Percentiles rank a stretch among this genome's conserved stretches.
phyloP scores from a whole-genome alignment of 2,888 invertebrate genomes.

The Dynastes hyllus region DNA sequence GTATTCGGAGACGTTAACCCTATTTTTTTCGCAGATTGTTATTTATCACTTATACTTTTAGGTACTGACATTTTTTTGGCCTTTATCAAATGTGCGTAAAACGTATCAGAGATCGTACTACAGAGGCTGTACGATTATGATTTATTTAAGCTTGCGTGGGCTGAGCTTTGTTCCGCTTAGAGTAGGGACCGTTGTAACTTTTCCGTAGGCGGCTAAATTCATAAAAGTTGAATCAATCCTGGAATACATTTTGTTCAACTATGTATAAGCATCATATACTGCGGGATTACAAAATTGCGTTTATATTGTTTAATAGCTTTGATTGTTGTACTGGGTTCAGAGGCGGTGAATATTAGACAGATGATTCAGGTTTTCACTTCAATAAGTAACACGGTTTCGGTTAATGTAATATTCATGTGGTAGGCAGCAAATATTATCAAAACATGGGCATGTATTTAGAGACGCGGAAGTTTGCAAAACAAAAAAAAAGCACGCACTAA shows the following conservation, averaged over 20 bases:
- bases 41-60: constrained; percentile 37
- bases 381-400: too few species aligned
- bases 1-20: constrained; percentile 2
- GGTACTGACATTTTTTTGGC: constrained; percentile 15
- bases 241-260: not conserved
- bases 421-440: too few species aligned
- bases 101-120: constrained; percentile 8
- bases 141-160: constrained; percentile 14
- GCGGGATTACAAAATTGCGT: too few species aligned
- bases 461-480: too few species aligned
- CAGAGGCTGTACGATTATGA: not conserved
- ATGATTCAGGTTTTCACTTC: too few species aligned
- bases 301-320: too few species aligned
- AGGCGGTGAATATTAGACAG: too few species aligned
- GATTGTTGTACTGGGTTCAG: too few species aligned
- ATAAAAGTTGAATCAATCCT: not conserved
- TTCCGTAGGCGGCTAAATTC: not conserved
- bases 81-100: constrained; percentile 23
- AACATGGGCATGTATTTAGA: too few species aligned
- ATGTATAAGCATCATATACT: too few species aligned
- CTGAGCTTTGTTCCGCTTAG: not conserved
- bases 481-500: too few species aligned
- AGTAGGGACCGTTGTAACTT: not conserved
- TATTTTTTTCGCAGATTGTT: constrained; percentile 20
- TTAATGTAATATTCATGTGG: too few species aligned